A percentile compares a stretch with the other conserved stretches of the same genome.
Evolutionary conservation across 2,797 vertebrate genomes (phyloP).

Genomic region (Benthosema pterotum): DNA sequence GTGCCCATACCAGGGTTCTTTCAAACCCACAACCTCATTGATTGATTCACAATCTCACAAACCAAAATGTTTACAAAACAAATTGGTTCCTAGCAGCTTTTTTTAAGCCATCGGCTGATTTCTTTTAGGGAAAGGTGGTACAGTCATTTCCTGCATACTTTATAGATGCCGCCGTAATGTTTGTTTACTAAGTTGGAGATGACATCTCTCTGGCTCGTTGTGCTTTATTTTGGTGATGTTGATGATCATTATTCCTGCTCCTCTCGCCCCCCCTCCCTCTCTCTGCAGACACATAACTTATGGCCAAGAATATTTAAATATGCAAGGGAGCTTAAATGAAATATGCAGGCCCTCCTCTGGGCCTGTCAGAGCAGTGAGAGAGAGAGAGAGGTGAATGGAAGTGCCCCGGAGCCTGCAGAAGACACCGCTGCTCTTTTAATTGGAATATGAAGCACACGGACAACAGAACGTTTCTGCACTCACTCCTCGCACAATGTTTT

Average conservation of each 20-base stretch:
- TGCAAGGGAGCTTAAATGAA: slow-evolving; percentile 50
- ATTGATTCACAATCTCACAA: too few species aligned
- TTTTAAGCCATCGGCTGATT: too few species aligned
- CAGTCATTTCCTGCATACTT: too few species aligned
- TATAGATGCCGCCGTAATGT: too few species aligned
- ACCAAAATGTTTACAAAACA: too few species aligned
- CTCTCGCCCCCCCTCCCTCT: background rate
- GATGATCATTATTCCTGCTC: background rate
- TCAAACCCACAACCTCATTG: too few species aligned
- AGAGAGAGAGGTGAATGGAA: slow-evolving; percentile 63
- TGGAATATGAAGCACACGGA: slow-evolving; percentile 59
- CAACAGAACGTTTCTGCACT: slow-evolving; percentile 51
- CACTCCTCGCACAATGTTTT: slow-evolving; percentile 61
- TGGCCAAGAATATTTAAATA: slow-evolving; percentile 35
- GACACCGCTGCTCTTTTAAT: slow-evolving; percentile 77
- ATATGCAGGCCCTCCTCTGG: slow-evolving; percentile 37
- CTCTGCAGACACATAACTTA: slow-evolving; percentile 3
- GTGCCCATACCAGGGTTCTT: too few species aligned
- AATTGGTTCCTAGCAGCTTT: too few species aligned
- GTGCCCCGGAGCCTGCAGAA: slow-evolving; percentile 68
- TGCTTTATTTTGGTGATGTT: background rate
- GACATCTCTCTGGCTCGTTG: background rate
- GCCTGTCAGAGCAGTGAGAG: slow-evolving; percentile 56
- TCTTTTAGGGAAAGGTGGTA: too few species aligned
- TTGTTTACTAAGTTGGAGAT: too few species aligned